These are phyloP conservation scores for Muscicapa adusta DNA, from an alignment of 2,113 vertebrate species.

Conservation along the genomic window DNA sequence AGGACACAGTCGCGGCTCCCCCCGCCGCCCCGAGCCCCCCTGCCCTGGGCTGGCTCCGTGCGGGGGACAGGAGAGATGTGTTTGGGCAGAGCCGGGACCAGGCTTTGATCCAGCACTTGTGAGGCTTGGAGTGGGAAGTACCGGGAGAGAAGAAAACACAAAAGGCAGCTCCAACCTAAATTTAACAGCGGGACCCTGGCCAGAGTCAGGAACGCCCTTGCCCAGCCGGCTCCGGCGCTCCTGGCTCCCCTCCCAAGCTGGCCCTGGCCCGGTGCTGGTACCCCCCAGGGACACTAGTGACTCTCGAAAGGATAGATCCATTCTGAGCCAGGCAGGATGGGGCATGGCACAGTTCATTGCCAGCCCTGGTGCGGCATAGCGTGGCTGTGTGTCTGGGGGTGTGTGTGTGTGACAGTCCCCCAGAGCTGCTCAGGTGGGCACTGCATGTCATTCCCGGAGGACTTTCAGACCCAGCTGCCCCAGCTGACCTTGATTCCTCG, in stretches of 20 bases:
- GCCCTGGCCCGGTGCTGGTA: neutral
- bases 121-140: neutral
- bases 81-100: neutral
- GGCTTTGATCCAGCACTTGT: slow-evolving; percentile 5
- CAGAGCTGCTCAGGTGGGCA: neutral
- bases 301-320: neutral
- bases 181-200: slow-evolving; percentile 14
- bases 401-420: neutral
- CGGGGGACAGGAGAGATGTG: neutral
- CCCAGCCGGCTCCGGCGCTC: neutral
- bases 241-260: neutral
- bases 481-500: fast-evolving
- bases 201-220: neutral
- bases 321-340: neutral
- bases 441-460: fast-evolving
- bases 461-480: neutral
- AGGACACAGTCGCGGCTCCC: neutral
- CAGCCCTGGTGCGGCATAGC: too few relatives aligned
- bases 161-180: slow-evolving; percentile 34
- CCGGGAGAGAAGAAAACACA: slow-evolving; percentile 1
- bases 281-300: neutral
- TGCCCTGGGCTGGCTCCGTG: neutral
- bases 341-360: neutral
- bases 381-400: neutral
- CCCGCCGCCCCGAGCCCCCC: neutral